Evolutionary conservation across 2,888 invertebrate species (phyloP).

Genomic region (Baronia brevicornis): DNA sequence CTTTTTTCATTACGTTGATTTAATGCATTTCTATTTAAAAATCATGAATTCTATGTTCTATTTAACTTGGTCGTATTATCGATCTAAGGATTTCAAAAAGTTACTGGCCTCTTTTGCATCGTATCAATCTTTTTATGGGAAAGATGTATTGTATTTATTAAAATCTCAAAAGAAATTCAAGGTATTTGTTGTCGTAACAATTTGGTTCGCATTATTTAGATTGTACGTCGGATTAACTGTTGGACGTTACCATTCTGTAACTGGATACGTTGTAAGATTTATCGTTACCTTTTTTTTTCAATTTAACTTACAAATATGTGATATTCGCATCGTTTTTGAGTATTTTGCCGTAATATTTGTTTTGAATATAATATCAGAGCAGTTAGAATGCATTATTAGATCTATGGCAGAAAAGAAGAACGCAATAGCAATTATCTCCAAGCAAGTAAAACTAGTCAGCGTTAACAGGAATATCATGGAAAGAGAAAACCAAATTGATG

Average conservation of each 20-base stretch:
- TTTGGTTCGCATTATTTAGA: not conserved
- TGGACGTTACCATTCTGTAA: too few relatives aligned
- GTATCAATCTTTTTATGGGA: not conserved
- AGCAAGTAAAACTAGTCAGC: not conserved
- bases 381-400: conserved; percentile 6
- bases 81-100: conserved; percentile 1
- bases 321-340: conserved; percentile 4
- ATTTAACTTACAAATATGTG: not conserved
- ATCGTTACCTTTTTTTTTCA: too few relatives aligned
- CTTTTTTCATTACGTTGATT: not conserved
- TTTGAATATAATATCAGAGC: conserved; percentile 5
- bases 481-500: conserved; percentile 1
- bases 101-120: not conserved
- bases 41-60: conserved; percentile 1
- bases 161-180: not conserved
- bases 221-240: not conserved
- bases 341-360: conserved; percentile 1
- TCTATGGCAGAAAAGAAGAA: not conserved
- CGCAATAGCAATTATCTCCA: not conserved
- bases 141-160: conserved; percentile 6
- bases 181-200: too few relatives aligned
- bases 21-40: not conserved
- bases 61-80: not conserved
- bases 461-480: too few relatives aligned
- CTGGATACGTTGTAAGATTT: too few relatives aligned